Conservation (phyloP, 2,113 vertebrate genomes). For the Turdus rufiventris region DNA sequence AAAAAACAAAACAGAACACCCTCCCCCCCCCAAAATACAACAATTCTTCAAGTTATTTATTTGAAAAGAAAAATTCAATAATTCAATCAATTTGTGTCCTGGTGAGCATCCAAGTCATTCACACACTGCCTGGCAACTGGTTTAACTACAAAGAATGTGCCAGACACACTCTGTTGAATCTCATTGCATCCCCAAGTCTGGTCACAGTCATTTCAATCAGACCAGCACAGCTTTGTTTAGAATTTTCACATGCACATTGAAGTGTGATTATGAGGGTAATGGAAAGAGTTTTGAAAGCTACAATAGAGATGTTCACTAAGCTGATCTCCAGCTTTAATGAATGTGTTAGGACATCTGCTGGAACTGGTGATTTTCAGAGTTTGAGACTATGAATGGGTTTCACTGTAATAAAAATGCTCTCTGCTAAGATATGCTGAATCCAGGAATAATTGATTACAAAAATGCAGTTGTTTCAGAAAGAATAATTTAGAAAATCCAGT, state of each 20-base stretch:
- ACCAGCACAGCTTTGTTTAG: background rate
- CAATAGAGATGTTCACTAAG: background rate
- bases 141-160: background rate
- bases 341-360: fast-evolving
- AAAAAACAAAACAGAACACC: background rate
- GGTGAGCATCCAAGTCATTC: background rate
- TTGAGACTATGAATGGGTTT: background rate
- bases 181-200: background rate
- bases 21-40: background rate
- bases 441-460: background rate
- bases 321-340: background rate
- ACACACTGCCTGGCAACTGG: background rate
- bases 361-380: background rate
- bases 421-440: background rate
- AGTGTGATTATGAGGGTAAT: background rate
- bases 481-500: background rate
- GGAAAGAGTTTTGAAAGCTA: background rate
- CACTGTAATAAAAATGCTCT: background rate
- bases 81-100: background rate
- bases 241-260: background rate
- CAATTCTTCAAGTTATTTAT: background rate
- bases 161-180: background rate
- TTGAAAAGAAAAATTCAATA: background rate
- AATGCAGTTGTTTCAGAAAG: background rate
- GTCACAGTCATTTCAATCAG: background rate